Percentiles rank a stretch among this genome's conserved stretches.
phyloP scores from a whole-genome alignment of 2,113 vertebrate genomes.

The Lagopus leucura region DNA sequence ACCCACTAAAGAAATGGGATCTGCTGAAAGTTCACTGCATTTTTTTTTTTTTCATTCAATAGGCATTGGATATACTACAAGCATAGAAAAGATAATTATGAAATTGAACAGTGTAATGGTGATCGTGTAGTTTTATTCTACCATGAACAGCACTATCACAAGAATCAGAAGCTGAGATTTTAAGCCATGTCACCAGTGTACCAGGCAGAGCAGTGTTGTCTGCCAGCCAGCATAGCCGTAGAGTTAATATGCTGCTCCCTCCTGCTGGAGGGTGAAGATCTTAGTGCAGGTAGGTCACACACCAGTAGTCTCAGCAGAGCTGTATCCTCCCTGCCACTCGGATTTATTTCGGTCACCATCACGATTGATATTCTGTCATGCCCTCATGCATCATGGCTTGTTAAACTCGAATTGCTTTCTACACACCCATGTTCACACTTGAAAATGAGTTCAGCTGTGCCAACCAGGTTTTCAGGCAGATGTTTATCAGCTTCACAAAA shows the following conservation, averaged over 20 bases:
- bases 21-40: neutral
- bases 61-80: neutral
- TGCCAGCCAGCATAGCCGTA: neutral
- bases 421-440: slow-evolving; percentile 61
- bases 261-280: slow-evolving; percentile 11
- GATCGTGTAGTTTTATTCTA: neutral
- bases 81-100: neutral
- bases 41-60: neutral
- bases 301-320: slow-evolving; percentile 7
- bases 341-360: slow-evolving; percentile 37
- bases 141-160: neutral
- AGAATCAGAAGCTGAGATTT: neutral
- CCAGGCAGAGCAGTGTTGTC: neutral
- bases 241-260: neutral
- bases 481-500: slow-evolving; percentile 62
- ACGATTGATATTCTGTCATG: slow-evolving; percentile 24
- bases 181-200: rapidly evolving
- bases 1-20: neutral
- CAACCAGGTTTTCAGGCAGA: slow-evolving; percentile 55
- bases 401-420: slow-evolving; percentile 70
- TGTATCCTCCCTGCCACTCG: neutral
- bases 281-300: slow-evolving; percentile 50
- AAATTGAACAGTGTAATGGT: neutral
- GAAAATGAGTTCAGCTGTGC: slow-evolving; percentile 58
- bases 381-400: slow-evolving; percentile 61